Evolutionary conservation across 2,888 invertebrate species (phyloP), one percentile per base, ranked within the genome.

Genomic region (Chrysotoxum bicinctum): DNA sequence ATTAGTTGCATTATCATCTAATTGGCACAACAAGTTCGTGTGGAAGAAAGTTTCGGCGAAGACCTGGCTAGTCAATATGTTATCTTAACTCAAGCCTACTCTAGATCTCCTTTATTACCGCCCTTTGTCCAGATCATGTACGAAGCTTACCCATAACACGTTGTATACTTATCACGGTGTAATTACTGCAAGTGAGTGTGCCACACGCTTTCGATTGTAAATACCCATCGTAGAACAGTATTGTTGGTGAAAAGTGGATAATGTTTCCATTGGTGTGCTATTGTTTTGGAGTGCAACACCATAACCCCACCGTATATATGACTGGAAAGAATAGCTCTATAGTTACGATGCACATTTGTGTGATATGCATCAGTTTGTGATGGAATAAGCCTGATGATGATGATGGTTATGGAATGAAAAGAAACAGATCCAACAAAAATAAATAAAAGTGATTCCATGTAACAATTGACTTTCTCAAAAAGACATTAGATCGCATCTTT

Each of bases 401-500:
- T 60, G 45, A 19, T 68, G 48, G 4, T 21, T 35, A 48, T 19
- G 52, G n/a, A 64, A 54, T 32, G 35, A 68, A 52, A 32, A 68
- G 23, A 45, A 26, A 21, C 12, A 54, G 10, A 26, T 23, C 14
- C 19, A 68, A 35, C 56, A 32, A 54, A 37, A 8, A 56, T 48
- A 56, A 54, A 37, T 54, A 68, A 81, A 75, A 76, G 48, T 68
- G 52, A 30, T 76, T 12, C 66, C 56, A 30, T 48, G 56, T 69
- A 68, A 77, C 82, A 82, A 82, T 82, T 83, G 78, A 73, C 83
- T 83, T 83, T 83, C 83, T 78, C 78, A 40, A 64, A 73, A 54
- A 62, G 69, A 52, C 23, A 45, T 81, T 16, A 37, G 48, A 58
- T 56, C 66, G 48, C 58, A 58, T 48, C 62, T 14, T 37, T 26